These are phyloP conservation scores for Tetragonula carbonaria DNA, from an alignment of 2,888 invertebrate species.

Conservation along the genomic window DNA sequence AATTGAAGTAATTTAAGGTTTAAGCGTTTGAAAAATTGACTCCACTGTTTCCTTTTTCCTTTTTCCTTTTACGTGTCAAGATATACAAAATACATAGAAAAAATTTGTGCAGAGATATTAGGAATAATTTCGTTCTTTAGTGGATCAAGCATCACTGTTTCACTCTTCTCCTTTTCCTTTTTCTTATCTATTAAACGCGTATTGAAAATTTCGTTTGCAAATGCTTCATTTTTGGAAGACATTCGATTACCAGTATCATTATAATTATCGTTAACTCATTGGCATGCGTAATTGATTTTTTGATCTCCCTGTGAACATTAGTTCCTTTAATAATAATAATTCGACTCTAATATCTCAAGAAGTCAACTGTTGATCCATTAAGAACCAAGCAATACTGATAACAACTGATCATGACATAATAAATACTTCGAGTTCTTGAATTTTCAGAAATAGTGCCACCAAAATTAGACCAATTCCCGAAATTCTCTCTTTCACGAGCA, in stretches of 20 bases:
- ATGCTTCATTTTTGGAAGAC: neutral
- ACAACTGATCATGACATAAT: too few relatives aligned
- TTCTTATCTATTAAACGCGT: neutral
- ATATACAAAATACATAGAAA: neutral
- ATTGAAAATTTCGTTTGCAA: neutral
- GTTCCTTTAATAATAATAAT: neutral
- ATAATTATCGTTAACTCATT: neutral
- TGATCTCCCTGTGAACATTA: too few relatives aligned
- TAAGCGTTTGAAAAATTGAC: neutral
- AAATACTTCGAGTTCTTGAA: too few relatives aligned
- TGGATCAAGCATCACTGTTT: too few relatives aligned
- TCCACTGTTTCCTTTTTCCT: neutral
- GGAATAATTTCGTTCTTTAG: too few relatives aligned
- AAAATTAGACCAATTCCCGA: too few relatives aligned
- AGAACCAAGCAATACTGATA: neutral
- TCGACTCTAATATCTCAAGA: neutral
- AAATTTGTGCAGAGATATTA: too few relatives aligned
- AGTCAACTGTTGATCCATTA: neutral
- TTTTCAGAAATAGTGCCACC: too few relatives aligned
- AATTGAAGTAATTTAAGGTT: neutral
- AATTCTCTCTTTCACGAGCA: too few relatives aligned
- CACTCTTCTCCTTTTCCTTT: neutral
- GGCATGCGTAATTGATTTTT: neutral
- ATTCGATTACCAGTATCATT: neutral
- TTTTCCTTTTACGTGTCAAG: neutral